Evolutionary conservation across 2,888 invertebrate genomes (phyloP).

Genomic region (Mimachlamys varia): DNA sequence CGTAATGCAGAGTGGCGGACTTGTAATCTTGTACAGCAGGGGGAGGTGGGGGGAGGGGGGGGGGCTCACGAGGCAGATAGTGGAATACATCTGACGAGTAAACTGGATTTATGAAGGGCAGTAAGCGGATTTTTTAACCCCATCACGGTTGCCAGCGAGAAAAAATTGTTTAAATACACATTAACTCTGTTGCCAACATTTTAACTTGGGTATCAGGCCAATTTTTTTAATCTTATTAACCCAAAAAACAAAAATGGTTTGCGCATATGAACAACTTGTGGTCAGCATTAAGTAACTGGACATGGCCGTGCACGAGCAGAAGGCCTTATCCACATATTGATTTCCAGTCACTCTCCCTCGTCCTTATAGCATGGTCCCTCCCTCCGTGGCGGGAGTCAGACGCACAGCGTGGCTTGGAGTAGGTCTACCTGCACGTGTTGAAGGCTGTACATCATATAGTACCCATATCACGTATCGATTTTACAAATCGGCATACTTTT

Average conservation of each 20-base stretch:
- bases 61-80: too few species aligned
- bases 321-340: not conserved
- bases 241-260: too few species aligned
- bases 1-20: too few species aligned
- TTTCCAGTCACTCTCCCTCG: not conserved
- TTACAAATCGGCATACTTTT: not conserved
- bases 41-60: too few species aligned
- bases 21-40: too few species aligned
- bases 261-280: not conserved
- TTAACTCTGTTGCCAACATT: not conserved
- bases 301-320: not conserved
- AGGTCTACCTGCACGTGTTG: not conserved
- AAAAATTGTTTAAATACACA: not conserved
- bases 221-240: too few species aligned
- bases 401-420: not conserved
- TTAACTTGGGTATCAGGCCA: not conserved
- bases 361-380: not conserved
- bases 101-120: too few species aligned
- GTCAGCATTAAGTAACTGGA: not conserved
- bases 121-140: too few species aligned
- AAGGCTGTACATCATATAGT: not conserved
- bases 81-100: too few species aligned
- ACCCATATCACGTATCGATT: conserved; percentile 8
- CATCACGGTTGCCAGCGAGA: too few species aligned
- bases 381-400: not conserved